phyloP scores from a whole-genome alignment of 2,888 invertebrate genomes.

The Patella ulyssiponensis region DNA sequence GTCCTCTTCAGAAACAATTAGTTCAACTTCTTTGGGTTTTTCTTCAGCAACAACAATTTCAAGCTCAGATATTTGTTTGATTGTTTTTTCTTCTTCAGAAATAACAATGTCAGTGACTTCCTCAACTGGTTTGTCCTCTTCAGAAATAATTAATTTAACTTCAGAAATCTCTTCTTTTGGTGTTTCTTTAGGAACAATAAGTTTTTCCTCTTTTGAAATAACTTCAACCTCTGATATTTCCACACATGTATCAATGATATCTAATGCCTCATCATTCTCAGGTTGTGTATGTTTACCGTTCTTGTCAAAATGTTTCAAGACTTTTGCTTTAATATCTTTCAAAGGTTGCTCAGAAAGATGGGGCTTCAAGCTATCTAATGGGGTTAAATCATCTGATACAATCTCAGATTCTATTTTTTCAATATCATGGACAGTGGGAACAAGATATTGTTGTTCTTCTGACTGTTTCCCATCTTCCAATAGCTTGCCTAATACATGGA shows the following conservation, averaged over 20 bases:
- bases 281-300: not conserved
- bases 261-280: slow-evolving; percentile 6
- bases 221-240: slow-evolving; percentile 12
- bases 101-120: slow-evolving; percentile 8
- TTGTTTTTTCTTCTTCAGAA: slow-evolving; percentile 22
- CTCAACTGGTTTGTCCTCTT: slow-evolving; percentile 17
- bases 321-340: not conserved
- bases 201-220: slow-evolving; percentile 19
- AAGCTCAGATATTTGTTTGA: slow-evolving; percentile 10
- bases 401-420: slow-evolving; percentile 14
- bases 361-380: not conserved
- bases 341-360: slow-evolving; percentile 8
- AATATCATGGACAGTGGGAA: slow-evolving; percentile 1
- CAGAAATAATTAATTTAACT: slow-evolving; percentile 1
- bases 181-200: slow-evolving; percentile 14
- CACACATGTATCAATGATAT: slow-evolving; percentile 11
- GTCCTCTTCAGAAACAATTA: slow-evolving; percentile 22
- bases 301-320: slow-evolving; percentile 10
- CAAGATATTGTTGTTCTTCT: slow-evolving; percentile 22
- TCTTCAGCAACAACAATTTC: not conserved
- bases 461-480: slow-evolving; percentile 19
- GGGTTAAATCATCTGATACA: slow-evolving; percentile 1
- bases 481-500: too few relatives aligned
- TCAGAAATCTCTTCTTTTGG: slow-evolving; percentile 14
- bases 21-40: slow-evolving; percentile 17